Conservation (phyloP, 2,888 invertebrate species). For the Prenolepis imparis region DNA sequence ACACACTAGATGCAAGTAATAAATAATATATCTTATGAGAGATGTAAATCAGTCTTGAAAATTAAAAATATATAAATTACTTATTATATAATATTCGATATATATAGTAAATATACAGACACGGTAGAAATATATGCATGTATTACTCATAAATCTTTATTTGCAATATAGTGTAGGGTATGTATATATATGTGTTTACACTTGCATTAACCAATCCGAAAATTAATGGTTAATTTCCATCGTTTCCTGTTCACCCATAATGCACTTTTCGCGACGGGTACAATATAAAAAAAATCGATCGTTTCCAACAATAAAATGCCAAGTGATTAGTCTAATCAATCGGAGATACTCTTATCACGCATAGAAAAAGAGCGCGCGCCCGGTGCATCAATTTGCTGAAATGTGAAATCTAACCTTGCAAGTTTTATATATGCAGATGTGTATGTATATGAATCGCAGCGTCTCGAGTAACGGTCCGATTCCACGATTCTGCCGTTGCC, state of each 20-base stretch:
- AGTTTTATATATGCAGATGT: background rate
- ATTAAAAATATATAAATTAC: background rate
- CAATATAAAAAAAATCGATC: background rate
- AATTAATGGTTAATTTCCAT: conserved; percentile 79
- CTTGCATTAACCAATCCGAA: conserved; percentile 73
- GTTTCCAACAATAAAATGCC: background rate
- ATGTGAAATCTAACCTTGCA: conserved; percentile 65
- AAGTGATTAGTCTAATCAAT: background rate
- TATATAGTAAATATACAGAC: background rate
- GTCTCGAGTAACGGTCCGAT: conserved; percentile 71
- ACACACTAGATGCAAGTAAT: background rate
- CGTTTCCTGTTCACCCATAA: conserved; percentile 80
- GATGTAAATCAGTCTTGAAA: background rate
- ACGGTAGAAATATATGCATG: background rate
- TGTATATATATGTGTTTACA: conserved; percentile 34
- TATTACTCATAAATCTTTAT: conserved; percentile 59
- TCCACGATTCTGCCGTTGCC: conserved; percentile 73
- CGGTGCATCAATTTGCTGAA: background rate
- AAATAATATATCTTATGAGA: background rate
- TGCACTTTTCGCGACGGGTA: conserved; percentile 71
- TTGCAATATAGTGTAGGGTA: background rate
- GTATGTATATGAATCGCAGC: conserved; percentile 64
- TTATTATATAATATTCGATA: background rate
- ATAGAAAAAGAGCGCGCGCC: background rate
- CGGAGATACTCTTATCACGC: background rate